Percentiles rank a stretch among this genome's conserved stretches.
Conservation (phyloP, 2,888 invertebrate genomes). For the Margaritifera margaritifera region DNA sequence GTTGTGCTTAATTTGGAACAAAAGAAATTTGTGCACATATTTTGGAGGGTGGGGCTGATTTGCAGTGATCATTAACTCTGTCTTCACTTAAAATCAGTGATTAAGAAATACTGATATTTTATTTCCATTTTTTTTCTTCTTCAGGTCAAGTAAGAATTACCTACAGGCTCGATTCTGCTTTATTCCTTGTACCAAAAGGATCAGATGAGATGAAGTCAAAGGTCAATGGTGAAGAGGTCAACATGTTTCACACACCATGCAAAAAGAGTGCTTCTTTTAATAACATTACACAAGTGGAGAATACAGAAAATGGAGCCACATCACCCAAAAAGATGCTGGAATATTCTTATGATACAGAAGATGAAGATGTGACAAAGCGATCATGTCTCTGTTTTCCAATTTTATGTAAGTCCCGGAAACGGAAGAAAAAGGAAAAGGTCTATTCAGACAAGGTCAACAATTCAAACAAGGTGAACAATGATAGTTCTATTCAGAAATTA, state of each 20-base stretch:
- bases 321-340: conserved; percentile 43
- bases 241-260: conserved; percentile 46
- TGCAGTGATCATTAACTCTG: too few species aligned
- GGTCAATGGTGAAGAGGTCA: conserved; percentile 42
- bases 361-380: too few species aligned
- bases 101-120: too few species aligned
- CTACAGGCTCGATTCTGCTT: conserved; percentile 60
- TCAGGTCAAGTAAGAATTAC: conserved; percentile 63
- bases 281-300: conserved; percentile 56
- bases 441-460: neutral
- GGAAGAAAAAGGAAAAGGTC: conserved; percentile 18
- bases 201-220: conserved; percentile 45
- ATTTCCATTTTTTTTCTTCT: conserved; percentile 6
- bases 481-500: too few species aligned
- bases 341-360: conserved; percentile 17
- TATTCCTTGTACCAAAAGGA: conserved; percentile 54
- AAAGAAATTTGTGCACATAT: too few species aligned
- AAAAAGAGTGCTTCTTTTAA: conserved; percentile 57
- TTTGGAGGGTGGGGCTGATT: too few species aligned
- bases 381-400: neutral
- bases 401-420: conserved; percentile 10
- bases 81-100: too few species aligned
- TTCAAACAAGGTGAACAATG: too few species aligned
- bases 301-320: conserved; percentile 35
- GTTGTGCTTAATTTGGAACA: too few species aligned